These are phyloP conservation scores for Gandaritis pyraliata DNA, from an alignment of 2,888 invertebrate species.

Conservation along the genomic window DNA sequence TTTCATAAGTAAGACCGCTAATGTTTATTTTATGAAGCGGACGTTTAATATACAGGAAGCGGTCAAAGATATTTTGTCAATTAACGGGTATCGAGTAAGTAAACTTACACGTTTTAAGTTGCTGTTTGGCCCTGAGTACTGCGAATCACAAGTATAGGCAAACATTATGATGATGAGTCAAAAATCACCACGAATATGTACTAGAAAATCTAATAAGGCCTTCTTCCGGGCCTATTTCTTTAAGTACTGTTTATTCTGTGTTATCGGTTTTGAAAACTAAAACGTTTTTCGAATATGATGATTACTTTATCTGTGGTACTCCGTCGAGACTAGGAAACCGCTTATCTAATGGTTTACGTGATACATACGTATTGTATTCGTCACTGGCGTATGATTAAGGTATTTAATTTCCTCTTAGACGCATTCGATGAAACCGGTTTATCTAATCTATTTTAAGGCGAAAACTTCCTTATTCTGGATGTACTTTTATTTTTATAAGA, in stretches of 20 bases:
- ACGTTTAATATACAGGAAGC: slow-evolving; percentile 12
- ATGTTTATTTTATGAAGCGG: slow-evolving; percentile 17
- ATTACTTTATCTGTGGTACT: slow-evolving; percentile 3
- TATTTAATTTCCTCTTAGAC: slow-evolving; percentile 12
- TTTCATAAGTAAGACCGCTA: too few species aligned
- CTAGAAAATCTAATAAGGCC: too few species aligned
- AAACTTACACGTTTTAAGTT: slow-evolving; percentile 6
- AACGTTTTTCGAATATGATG: neutral
- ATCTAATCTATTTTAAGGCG: neutral
- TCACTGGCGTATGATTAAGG: slow-evolving; percentile 15
- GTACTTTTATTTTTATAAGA: too few species aligned
- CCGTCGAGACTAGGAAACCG: slow-evolving; percentile 16
- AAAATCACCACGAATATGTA: slow-evolving; percentile 2
- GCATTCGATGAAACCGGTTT: slow-evolving; percentile 8
- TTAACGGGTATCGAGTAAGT: slow-evolving; percentile 2
- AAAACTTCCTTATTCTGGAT: too few species aligned
- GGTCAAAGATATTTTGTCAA: slow-evolving; percentile 8
- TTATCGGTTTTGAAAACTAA: too few species aligned
- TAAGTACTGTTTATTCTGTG: too few species aligned
- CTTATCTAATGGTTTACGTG: slow-evolving; percentile 26
- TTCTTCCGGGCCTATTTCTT: too few species aligned
- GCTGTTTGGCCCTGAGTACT: slow-evolving; percentile 13
- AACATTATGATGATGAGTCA: neutral
- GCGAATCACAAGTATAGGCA: slow-evolving; percentile 9
- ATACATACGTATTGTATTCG: slow-evolving; percentile 26